Conservation (phyloP, 1,140 invertebrate genomes). For the Heliothis subflexa region DNA sequence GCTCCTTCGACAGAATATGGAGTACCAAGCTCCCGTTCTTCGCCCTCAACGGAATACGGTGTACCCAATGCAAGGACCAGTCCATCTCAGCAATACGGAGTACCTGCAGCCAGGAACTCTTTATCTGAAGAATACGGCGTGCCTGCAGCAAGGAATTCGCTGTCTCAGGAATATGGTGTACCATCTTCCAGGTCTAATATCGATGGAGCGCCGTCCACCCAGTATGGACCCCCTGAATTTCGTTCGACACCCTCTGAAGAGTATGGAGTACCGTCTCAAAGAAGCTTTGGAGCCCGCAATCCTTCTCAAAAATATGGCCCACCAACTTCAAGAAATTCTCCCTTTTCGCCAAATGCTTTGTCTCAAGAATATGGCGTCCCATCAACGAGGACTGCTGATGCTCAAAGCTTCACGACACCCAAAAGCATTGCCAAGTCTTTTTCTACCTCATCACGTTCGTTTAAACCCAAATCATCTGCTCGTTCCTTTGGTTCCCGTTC, state of each 20-base stretch:
- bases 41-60: background rate
- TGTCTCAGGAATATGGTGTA: conserved; percentile 29
- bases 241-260: conserved; percentile 62
- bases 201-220: conserved; percentile 34
- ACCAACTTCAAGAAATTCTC: conserved; percentile 49
- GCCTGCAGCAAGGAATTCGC: conserved; percentile 7
- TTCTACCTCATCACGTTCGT: conserved; percentile 14
- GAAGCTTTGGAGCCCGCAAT: conserved; percentile 53
- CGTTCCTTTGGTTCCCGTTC: conserved; percentile 40
- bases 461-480: conserved; percentile 23
- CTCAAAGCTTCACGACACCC: conserved; percentile 39
- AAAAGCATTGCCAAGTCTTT: conserved; percentile 23
- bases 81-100: conserved; percentile 43
- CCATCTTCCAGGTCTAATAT: conserved; percentile 36
- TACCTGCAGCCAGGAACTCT: conserved; percentile 36
- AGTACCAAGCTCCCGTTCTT: background rate
- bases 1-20: conserved; percentile 48
- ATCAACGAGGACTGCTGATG: conserved; percentile 53
- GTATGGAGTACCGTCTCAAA: conserved; percentile 63
- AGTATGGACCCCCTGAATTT: conserved; percentile 62
- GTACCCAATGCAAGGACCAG: conserved; percentile 23
- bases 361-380: conserved; percentile 61
- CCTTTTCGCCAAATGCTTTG: conserved; percentile 46
- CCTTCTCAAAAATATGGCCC: conserved; percentile 64
- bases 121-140: conserved; percentile 25